Evolutionary conservation across 2,113 vertebrate genomes (phyloP).

Genomic region (Cheilinus undulatus): DNA sequence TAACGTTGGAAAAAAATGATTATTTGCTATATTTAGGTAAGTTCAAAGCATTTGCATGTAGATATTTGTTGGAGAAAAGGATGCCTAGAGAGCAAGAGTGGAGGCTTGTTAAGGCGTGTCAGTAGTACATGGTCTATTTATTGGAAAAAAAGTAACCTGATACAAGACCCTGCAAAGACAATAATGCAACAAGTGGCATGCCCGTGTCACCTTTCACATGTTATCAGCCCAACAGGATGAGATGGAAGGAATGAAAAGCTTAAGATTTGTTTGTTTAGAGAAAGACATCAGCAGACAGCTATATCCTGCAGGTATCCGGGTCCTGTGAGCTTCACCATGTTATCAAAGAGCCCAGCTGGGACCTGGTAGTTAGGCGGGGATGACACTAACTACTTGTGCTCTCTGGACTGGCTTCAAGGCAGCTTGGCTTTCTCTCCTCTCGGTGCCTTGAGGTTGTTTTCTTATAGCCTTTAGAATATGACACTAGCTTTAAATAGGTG

Average conservation of each 20-base stretch:
- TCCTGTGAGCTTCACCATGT: conserved; percentile 32
- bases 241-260: conserved; percentile 4
- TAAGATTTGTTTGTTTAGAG: conserved; percentile 11
- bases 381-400: conserved; percentile 43
- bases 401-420: conserved; percentile 34
- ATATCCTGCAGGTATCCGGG: conserved; percentile 26
- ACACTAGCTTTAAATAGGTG: conserved; percentile 42
- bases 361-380: conserved; percentile 41
- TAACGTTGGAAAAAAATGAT: background rate
- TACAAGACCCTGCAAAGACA: too few species aligned
- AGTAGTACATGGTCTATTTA: background rate
- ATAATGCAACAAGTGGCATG: too few species aligned
- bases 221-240: background rate
- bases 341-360: conserved; percentile 54
- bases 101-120: too few species aligned
- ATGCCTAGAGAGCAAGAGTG: background rate
- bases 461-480: conserved; percentile 9
- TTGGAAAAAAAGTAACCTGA: too few species aligned
- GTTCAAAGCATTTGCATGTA: background rate
- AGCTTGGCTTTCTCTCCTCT: conserved; percentile 25
- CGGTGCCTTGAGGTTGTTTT: conserved; percentile 4
- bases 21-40: background rate
- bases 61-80: background rate
- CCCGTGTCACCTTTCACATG: background rate
- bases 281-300: conserved; percentile 18